A percentile compares a stretch with the other conserved stretches of the same genome.
Evolutionary conservation across 2,888 invertebrate genomes (phyloP).

Genomic region (Ophion ventricosus): DNA sequence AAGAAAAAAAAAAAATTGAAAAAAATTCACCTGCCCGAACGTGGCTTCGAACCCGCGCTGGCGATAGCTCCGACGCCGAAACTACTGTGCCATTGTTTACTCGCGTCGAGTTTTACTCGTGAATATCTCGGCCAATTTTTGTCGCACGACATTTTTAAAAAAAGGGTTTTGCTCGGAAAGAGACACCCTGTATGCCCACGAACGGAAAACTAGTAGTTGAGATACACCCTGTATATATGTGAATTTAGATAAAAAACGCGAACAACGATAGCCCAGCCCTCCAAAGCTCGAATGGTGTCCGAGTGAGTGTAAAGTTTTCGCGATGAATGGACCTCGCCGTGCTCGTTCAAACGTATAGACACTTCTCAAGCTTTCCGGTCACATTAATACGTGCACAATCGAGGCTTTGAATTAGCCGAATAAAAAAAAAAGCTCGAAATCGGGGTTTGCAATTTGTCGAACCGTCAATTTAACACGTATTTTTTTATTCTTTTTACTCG

Average conservation of each 20-base stretch:
- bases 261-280: constrained; percentile 47
- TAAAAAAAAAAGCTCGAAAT: neutral
- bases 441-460: neutral
- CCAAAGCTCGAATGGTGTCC: constrained; percentile 39
- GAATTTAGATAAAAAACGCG: constrained; percentile 29
- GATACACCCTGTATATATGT: no score
- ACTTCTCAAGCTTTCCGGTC: constrained; percentile 36
- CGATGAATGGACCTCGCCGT: constrained; percentile 44
- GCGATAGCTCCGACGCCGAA: no score
- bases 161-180: no score
- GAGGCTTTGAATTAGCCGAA: constrained; percentile 33
- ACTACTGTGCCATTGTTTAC: no score
- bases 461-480: neutral
- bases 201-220: no score
- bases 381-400: constrained; percentile 23
- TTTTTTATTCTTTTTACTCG: neutral
- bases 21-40: no score
- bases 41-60: no score
- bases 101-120: no score
- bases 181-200: no score
- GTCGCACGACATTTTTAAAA: no score
- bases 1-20: no score
- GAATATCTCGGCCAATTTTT: no score
- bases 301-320: constrained; percentile 35
- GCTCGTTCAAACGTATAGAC: constrained; percentile 25